Percentiles rank a stretch among this genome's conserved stretches.
Evolutionary conservation across 2,888 invertebrate species (phyloP).

Genomic region (Pristionchus arcanus): DNA sequence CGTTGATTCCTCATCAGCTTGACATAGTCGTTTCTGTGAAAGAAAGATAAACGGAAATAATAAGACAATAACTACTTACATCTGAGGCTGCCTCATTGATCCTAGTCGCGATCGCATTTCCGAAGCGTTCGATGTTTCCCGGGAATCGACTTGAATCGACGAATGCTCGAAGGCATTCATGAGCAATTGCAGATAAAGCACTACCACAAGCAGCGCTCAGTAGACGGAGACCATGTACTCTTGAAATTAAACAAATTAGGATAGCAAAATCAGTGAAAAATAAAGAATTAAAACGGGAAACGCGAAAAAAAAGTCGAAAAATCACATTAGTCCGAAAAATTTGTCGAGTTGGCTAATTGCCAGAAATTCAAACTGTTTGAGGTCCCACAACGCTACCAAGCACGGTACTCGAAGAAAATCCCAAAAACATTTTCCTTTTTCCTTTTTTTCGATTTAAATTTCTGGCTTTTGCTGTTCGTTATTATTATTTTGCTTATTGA

Average conservation of each 20-base stretch:
- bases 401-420: neutral
- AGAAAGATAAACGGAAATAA: neutral
- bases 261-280: neutral
- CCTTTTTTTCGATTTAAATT: neutral
- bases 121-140: neutral
- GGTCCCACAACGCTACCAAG: too few species aligned
- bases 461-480: neutral
- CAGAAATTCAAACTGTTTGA: neutral
- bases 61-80: conserved; percentile 5
- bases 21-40: conserved; percentile 52
- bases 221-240: neutral
- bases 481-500: neutral
- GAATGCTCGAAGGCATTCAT: neutral
- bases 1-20: conserved; percentile 31
- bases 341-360: conserved; percentile 26
- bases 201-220: neutral
- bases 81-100: conserved; percentile 47
- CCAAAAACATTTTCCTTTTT: conserved; percentile 33
- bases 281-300: neutral
- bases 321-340: conserved; percentile 41
- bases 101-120: conserved; percentile 8
- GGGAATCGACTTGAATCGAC: neutral
- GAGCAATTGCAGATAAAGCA: neutral
- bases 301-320: neutral
- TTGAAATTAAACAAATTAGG: neutral